Conservation (phyloP, 1,140 invertebrate species). For the Asobara japonica region DNA sequence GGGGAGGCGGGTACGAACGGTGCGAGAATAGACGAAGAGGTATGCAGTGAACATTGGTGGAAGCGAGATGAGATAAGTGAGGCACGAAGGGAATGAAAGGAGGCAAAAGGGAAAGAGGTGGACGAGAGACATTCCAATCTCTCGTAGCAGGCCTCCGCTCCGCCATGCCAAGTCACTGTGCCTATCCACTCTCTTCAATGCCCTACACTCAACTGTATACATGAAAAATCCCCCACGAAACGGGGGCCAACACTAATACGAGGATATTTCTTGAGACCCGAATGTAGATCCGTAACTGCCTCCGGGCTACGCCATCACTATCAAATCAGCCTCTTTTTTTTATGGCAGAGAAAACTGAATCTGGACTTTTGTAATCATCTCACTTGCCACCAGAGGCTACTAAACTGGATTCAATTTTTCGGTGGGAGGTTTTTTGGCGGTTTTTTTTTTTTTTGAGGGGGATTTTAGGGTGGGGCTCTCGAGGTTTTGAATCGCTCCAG, state of each 20-base stretch:
- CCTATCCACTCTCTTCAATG: conserved; percentile 37
- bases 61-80: neutral
- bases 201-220: conserved; percentile 3
- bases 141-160: conserved; percentile 55
- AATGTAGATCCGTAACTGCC: conserved; percentile 40
- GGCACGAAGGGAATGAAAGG: conserved; percentile 28
- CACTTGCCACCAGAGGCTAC: conserved; percentile 21
- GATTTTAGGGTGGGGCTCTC: neutral
- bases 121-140: conserved; percentile 65
- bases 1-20: conserved; percentile 23
- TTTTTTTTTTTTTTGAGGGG: neutral
- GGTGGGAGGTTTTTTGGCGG: neutral
- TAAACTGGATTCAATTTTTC: conserved; percentile 12
- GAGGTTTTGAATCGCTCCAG: neutral
- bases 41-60: neutral
- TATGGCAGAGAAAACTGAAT: conserved; percentile 13
- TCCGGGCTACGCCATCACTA: conserved; percentile 40
- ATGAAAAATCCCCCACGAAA: conserved; percentile 2
- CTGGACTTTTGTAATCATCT: conserved; percentile 33
- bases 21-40: conserved; percentile 32
- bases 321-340: neutral
- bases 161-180: conserved; percentile 51
- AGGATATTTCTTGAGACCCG: neutral
- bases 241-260: neutral
- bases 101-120: conserved; percentile 36